phyloP scores from a whole-genome alignment of 2,888 invertebrate species.

The Parapristionchus giblindavisi region DNA sequence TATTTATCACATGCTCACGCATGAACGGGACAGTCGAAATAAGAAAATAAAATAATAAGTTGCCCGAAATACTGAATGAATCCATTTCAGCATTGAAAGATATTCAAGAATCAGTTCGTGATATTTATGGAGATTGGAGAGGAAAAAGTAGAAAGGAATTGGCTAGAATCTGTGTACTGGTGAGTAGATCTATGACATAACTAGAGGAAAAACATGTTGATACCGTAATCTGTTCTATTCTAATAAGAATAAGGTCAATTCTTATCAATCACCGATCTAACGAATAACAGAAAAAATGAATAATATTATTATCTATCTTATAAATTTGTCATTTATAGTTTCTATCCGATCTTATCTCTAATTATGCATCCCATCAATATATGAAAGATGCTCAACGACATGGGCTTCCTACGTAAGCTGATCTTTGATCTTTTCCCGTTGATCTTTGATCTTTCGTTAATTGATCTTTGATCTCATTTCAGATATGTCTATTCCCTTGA shows the following conservation, averaged over 20 bases:
- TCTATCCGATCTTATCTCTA: constrained; percentile 54
- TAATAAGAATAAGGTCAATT: too few species aligned
- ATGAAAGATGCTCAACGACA: constrained; percentile 42
- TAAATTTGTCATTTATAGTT: constrained; percentile 43
- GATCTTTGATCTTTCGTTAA: background rate
- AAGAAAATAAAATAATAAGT: too few species aligned
- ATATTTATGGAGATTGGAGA: constrained; percentile 48
- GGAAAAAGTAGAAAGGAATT: constrained; percentile 28
- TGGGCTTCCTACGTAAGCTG: constrained; percentile 39
- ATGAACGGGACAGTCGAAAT: too few species aligned
- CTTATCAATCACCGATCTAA: background rate
- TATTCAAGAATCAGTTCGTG: constrained; percentile 43
- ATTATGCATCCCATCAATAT: constrained; percentile 51
- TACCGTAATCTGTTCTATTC: too few species aligned
- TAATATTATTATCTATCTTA: background rate
- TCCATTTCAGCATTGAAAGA: constrained; percentile 43
- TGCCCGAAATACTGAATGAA: too few species aligned
- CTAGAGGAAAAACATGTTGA: too few species aligned
- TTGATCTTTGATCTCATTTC: background rate
- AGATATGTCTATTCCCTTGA: constrained; percentile 51
- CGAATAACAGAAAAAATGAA: too few species aligned
- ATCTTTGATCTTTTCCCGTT: background rate
- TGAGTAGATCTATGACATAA: constrained; percentile 7
- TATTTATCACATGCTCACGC: too few species aligned
- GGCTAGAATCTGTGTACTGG: constrained; percentile 40